These are phyloP conservation scores for Gymnocheta viridis DNA, from an alignment of 2,888 invertebrate genomes.

Conservation along the genomic window DNA sequence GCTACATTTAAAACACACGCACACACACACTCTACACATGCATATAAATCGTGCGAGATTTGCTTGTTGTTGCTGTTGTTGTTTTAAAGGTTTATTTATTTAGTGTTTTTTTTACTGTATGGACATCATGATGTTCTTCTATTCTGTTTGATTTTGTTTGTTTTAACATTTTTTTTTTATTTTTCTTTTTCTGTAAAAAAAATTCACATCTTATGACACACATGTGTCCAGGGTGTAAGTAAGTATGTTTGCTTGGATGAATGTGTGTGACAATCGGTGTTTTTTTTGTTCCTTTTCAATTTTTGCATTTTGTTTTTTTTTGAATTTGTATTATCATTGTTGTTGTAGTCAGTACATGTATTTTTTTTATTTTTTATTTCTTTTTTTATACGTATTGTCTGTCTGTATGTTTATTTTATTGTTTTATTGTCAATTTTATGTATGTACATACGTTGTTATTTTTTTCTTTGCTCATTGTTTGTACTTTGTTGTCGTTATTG, in stretches of 20 bases:
- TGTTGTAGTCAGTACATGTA: conserved; percentile 7
- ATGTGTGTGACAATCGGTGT: conserved; percentile 26
- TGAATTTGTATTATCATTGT: conserved; percentile 5
- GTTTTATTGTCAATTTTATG: conserved; percentile 64
- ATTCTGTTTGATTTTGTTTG: conserved; percentile 43
- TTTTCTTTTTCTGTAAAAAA: not conserved
- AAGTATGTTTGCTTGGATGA: not conserved
- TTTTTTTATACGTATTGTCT: conserved; percentile 51
- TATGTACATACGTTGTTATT: not conserved
- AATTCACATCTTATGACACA: conserved; percentile 48
- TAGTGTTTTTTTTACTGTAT: too few relatives aligned
- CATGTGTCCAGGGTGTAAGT: conserved; percentile 46
- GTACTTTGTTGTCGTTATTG: conserved; percentile 51
- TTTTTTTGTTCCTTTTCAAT: conserved; percentile 1
- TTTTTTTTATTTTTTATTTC: conserved; percentile 27
- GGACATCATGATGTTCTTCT: too few relatives aligned
- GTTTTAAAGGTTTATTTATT: not conserved
- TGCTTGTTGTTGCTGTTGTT: conserved; percentile 9
- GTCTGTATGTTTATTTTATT: conserved; percentile 61
- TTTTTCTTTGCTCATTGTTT: not conserved
- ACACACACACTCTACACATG: not conserved
- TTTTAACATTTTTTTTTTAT: too few relatives aligned
- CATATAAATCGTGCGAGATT: conserved; percentile 5
- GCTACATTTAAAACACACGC: not conserved
- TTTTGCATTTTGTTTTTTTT: not conserved